These are phyloP conservation scores for Physocephala rufipes DNA, from an alignment of 2,888 invertebrate genomes.

Conservation along the genomic window DNA sequence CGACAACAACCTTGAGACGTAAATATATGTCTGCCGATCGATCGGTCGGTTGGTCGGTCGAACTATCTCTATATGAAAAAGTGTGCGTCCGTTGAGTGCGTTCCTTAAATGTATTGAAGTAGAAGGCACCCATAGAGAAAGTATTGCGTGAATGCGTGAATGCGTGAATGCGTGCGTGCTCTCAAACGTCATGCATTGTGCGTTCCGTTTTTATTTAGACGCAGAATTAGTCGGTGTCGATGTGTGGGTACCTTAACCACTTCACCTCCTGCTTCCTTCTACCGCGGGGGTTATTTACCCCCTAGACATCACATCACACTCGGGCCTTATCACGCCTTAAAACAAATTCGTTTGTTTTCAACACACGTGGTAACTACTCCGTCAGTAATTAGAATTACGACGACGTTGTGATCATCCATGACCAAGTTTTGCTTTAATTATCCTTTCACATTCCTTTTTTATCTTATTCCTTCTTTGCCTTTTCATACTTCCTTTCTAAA, in stretches of 20 bases:
- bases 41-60: neutral
- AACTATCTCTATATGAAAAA: no score
- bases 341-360: neutral
- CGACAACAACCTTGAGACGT: conserved; percentile 58
- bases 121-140: no score
- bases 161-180: no score
- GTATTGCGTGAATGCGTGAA: no score
- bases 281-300: neutral
- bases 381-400: neutral
- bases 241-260: neutral
- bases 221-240: neutral
- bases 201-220: no score
- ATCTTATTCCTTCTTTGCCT: neutral
- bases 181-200: no score
- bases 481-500: neutral
- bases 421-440: conserved; percentile 15
- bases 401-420: conserved; percentile 8
- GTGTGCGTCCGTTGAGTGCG: no score
- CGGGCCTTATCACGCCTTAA: no score
- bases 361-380: neutral
- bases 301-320: no score
- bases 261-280: neutral
- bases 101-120: no score
- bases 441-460: neutral
- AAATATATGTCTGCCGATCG: neutral